Conservation (phyloP, 2,888 invertebrate species). For the Belgica antarctica region DNA sequence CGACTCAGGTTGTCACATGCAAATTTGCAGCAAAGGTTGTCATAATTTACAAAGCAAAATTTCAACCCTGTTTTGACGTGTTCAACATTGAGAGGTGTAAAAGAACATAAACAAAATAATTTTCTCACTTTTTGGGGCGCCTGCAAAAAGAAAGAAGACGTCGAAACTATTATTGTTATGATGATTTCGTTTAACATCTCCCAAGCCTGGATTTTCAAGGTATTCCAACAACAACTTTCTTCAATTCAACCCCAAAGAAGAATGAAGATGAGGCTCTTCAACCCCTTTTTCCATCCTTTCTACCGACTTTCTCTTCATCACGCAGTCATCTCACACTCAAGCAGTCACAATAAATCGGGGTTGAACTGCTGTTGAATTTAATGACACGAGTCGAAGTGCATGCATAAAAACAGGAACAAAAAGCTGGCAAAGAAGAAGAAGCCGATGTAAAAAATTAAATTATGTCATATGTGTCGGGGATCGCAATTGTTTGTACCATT, state of each 20-base stretch:
- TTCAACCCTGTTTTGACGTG: background rate
- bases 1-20: background rate
- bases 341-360: slow-evolving; percentile 9
- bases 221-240: background rate
- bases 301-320: no score
- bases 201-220: background rate
- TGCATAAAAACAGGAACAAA: slow-evolving; percentile 19
- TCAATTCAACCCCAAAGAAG: slow-evolving; percentile 6
- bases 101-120: background rate
- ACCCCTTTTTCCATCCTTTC: slow-evolving; percentile 12
- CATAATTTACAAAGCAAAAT: background rate
- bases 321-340: slow-evolving; percentile 15
- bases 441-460: slow-evolving; percentile 39
- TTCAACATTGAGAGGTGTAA: background rate
- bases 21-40: background rate
- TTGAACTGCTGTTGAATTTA: slow-evolving; percentile 40
- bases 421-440: background rate
- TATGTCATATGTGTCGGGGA: slow-evolving; percentile 34
- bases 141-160: no score
- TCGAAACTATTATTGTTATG: slow-evolving; percentile 7
- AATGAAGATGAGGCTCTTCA: background rate
- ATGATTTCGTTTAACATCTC: background rate
- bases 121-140: background rate
- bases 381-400: slow-evolving; percentile 44
- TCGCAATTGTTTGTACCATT: slow-evolving; percentile 15